Conservation (phyloP, 2,797 vertebrate species). For the Cirrhinus molitorella region DNA sequence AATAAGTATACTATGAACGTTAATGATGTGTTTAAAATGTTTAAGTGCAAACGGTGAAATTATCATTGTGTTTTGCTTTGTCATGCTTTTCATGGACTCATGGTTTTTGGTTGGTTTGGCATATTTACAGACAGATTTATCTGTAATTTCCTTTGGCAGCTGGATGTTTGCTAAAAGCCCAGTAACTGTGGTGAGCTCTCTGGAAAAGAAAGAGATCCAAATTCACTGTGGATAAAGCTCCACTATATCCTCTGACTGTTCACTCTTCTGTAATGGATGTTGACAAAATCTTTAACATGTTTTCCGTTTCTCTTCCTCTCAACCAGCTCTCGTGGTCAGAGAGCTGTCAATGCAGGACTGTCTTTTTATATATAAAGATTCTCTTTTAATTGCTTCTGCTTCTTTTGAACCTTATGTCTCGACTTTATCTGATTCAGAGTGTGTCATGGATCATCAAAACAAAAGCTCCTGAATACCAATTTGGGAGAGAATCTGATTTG, state of each 20-base stretch:
- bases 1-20: not conserved
- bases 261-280: conserved; percentile 33
- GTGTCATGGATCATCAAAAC: not conserved
- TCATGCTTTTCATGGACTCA: conserved; percentile 43
- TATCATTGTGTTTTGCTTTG: conserved; percentile 30
- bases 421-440: not conserved
- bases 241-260: conserved; percentile 14
- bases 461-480: conserved; percentile 23
- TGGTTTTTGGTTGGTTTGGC: conserved; percentile 60
- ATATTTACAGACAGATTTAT: conserved; percentile 64
- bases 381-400: conserved; percentile 16
- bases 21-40: conserved; percentile 4
- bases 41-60: conserved; percentile 14
- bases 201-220: conserved; percentile 45
- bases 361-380: not conserved
- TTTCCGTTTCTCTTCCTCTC: conserved; percentile 14
- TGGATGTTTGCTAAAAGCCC: conserved; percentile 44
- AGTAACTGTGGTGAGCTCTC: conserved; percentile 61
- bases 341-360: conserved; percentile 5
- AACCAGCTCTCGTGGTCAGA: conserved; percentile 16
- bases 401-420: conserved; percentile 17
- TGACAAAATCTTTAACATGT: conserved; percentile 25
- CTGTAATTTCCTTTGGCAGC: conserved; percentile 68
- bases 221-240: conserved; percentile 16
- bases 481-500: conserved; percentile 9